Percentiles rank a stretch among this genome's conserved stretches.
Evolutionary conservation across 37 sponge, comb jelly and placozoan genomes (phyloP).

Genomic region (Halisarca cf. caerulea): DNA sequence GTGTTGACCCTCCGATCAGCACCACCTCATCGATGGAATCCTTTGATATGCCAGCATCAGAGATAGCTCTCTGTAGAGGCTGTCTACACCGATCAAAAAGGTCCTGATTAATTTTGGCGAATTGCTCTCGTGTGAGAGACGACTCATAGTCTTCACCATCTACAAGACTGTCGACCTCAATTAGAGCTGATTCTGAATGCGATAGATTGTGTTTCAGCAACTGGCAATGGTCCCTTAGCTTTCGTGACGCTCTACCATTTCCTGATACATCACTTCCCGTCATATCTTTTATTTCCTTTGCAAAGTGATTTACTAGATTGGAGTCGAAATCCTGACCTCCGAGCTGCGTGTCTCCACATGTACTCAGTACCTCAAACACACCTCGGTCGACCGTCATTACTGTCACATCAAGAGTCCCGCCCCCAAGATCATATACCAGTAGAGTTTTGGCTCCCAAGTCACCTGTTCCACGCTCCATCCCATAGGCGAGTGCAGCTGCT

Average conservation of each 20-base stretch:
- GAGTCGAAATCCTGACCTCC: slow-evolving; percentile 95
- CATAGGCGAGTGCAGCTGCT: slow-evolving; percentile 96
- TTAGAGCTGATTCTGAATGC: slow-evolving; percentile 68
- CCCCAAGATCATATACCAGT: slow-evolving; percentile 91
- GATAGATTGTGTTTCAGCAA: slow-evolving; percentile 85
- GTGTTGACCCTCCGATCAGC: slow-evolving; percentile 88
- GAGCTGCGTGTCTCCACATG: slow-evolving; percentile 88
- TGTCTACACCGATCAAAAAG: slow-evolving; percentile 69
- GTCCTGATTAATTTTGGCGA: slow-evolving; percentile 65
- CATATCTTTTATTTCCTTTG: slow-evolving; percentile 61
- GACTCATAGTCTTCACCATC: slow-evolving; percentile 90
- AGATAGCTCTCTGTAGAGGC: slow-evolving; percentile 71
- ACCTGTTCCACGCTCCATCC: slow-evolving; percentile 65
- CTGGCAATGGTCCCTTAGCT: slow-evolving; percentile 86
- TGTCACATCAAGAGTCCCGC: slow-evolving; percentile 93
- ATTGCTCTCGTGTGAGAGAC: slow-evolving; percentile 76
- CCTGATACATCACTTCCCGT: slow-evolving; percentile 68
- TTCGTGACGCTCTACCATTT: slow-evolving; percentile 84
- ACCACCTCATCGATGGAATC: slow-evolving; percentile 78
- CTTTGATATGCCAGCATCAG: slow-evolving; percentile 67
- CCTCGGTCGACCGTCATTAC: slow-evolving; percentile 71
- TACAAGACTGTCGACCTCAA: slow-evolving; percentile 86
- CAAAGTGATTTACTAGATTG: slow-evolving; percentile 76
- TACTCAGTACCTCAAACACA: slow-evolving; percentile 93
- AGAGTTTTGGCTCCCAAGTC: slow-evolving; percentile 46